phyloP scores from a whole-genome alignment of 2,113 vertebrate species.

The Oncorhynchus mykiss region DNA sequence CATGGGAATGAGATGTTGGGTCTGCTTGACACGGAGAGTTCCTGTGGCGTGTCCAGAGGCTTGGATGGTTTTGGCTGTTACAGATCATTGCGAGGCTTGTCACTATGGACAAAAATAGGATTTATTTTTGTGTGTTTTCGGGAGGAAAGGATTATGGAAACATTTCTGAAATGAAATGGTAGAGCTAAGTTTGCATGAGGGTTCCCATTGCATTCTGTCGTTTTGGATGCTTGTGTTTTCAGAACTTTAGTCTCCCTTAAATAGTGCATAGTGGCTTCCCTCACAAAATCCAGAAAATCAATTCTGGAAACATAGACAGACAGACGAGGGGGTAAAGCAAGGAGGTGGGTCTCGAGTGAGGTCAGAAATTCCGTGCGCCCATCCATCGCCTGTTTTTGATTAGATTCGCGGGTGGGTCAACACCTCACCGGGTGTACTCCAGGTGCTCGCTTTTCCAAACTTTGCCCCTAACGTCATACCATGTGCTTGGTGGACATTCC shows the following conservation, averaged over 20 bases:
- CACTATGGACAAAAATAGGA: too few relatives aligned
- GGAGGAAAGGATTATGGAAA: too few relatives aligned
- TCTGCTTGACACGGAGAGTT: neutral
- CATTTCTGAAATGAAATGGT: too few relatives aligned
- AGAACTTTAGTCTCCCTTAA: too few relatives aligned
- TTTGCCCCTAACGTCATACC: neutral
- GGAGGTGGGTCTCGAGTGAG: neutral
- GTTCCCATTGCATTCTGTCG: neutral
- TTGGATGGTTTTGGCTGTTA: too few relatives aligned
- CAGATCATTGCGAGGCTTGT: too few relatives aligned
- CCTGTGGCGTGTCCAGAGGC: neutral
- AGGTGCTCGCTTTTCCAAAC: neutral
- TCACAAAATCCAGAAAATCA: too few relatives aligned
- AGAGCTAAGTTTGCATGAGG: neutral
- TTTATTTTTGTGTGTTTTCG: too few relatives aligned
- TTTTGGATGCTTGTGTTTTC: too few relatives aligned
- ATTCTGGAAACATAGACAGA: neutral
- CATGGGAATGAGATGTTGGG: neutral
- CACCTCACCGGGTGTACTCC: too few relatives aligned
- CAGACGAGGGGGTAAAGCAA: neutral
- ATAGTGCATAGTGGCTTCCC: too few relatives aligned
- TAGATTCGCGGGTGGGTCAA: neutral
- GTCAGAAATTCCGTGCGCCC: neutral
- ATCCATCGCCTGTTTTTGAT: neutral
- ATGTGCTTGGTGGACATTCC: conserved; percentile 5